Percentiles rank a stretch among this genome's conserved stretches.
phyloP scores from a whole-genome alignment of 2,113 vertebrate genomes.

The Aepyceros melampus region DNA sequence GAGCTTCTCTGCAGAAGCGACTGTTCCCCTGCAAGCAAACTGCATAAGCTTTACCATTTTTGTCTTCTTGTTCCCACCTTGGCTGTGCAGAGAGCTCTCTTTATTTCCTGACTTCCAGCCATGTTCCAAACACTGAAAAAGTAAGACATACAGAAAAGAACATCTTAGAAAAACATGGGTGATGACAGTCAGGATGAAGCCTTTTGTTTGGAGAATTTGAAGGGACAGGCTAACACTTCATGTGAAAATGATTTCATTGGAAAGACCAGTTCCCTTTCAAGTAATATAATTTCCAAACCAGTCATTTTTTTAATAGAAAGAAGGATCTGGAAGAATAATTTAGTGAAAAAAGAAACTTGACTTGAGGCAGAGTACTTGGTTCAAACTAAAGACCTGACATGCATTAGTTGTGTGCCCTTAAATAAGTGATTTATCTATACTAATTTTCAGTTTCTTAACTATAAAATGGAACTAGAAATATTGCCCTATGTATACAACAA shows the following conservation, averaged over 20 bases:
- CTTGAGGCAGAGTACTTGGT: neutral
- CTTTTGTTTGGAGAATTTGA: neutral
- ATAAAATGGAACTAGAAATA: neutral
- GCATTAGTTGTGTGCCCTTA: neutral
- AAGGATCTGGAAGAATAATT: neutral
- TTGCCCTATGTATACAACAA: neutral
- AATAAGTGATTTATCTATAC: neutral
- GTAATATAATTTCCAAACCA: neutral
- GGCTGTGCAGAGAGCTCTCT: neutral
- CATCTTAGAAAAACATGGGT: neutral
- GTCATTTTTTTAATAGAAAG: neutral
- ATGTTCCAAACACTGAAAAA: neutral
- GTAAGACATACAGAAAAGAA: neutral
- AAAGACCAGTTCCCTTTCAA: neutral
- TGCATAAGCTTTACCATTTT: neutral
- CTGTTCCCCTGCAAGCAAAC: neutral
- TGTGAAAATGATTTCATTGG: neutral
- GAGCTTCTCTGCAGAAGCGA: neutral
- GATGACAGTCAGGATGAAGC: neutral
- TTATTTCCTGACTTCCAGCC: neutral
- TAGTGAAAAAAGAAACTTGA: neutral
- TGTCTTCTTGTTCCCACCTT: neutral
- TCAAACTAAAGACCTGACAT: neutral
- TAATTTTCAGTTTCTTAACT: constrained; percentile 4
- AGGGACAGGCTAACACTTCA: neutral